Evolutionary conservation across 2,888 invertebrate species (phyloP).

Genomic region (Malachius bipustulatus): DNA sequence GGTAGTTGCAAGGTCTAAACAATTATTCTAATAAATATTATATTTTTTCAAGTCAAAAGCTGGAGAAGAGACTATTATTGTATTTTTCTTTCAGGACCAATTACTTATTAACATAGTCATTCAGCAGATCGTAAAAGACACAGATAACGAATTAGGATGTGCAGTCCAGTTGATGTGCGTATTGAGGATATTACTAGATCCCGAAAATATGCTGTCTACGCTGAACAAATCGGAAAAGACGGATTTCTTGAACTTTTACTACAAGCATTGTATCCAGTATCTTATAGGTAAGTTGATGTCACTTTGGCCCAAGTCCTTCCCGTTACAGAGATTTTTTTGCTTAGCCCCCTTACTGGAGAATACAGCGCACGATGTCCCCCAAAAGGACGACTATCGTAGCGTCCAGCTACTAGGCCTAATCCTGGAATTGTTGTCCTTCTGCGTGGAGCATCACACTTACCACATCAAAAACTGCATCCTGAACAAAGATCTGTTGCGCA

Average conservation of each 20-base stretch:
- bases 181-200: conserved; percentile 83
- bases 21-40: no score
- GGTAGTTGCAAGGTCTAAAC: no score
- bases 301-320: neutral
- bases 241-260: conserved; percentile 97
- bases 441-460: conserved; percentile 98
- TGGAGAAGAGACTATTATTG: no score
- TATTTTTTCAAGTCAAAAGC: no score
- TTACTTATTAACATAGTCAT: conserved; percentile 93
- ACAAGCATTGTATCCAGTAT: conserved; percentile 94
- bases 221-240: conserved; percentile 93
- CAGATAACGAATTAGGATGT: conserved; percentile 93
- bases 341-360: conserved; percentile 86
- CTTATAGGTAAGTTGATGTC: conserved; percentile 61
- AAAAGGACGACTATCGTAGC: conserved; percentile 91
- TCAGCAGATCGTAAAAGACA: conserved; percentile 94
- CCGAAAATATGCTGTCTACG: conserved; percentile 93
- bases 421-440: conserved; percentile 91
- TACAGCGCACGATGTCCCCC: conserved; percentile 79
- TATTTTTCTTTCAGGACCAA: conserved; percentile 66
- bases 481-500: conserved; percentile 89
- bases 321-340: conserved; percentile 17
- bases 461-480: conserved; percentile 97
- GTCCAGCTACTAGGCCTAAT: conserved; percentile 92
- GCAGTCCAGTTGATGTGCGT: conserved; percentile 96